Base-by-base conservation (phyloP, 2,797 vertebrate species). In the Knipowitschia caucasica region DNA sequence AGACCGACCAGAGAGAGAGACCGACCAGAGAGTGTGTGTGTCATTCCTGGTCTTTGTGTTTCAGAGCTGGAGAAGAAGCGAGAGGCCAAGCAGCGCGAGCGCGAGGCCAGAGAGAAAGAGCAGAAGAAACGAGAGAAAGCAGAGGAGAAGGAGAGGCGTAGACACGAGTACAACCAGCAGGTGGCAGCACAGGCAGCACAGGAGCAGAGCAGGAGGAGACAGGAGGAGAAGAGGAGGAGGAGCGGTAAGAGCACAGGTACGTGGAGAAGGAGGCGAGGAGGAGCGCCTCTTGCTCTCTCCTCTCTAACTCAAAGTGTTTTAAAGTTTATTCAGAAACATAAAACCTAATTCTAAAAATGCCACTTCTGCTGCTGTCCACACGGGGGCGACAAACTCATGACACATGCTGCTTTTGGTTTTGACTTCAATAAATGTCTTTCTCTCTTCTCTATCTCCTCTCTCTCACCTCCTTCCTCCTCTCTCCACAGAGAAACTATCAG, bases 141-240 rank as follows among this genome's bases (percentile, higher is more conserved):
- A 0, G 94, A 97, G 66, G 95, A 98, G 64, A 99, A 99, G 78
- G 95, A 97, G 67, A 93, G 87, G 71, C 93, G 94, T 45, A 91
- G 94, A 62, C 90, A 91, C 60, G 95, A 98, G 64, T 98, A 98
- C 0, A 92, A 95, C 5, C 93, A 94, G 49, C 93, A 94, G 69
- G 88, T 90, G 86, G 92, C 93, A 0, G 89, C 92, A 1, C 1
- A 34, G 8, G 87, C 84, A 35, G 76, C 78, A 0, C 71, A 85
- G 64, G 88, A 91, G 50, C 90, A 94, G 49, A 93, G 73, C 86
- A 91, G 81, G 93, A 21, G 7, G 1, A 36, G 92, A 71, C 85
- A 65, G 21, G 93, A 93, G 70, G 93, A 93, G 82, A 93, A 90
- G 78, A 89, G 89, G 60, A 95, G 92, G 45, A 93, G 86, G 75